Evolutionary conservation across 2,797 vertebrate genomes (phyloP), one percentile per base, ranked within the genome.

Genomic region (Silurus aristotelis): DNA sequence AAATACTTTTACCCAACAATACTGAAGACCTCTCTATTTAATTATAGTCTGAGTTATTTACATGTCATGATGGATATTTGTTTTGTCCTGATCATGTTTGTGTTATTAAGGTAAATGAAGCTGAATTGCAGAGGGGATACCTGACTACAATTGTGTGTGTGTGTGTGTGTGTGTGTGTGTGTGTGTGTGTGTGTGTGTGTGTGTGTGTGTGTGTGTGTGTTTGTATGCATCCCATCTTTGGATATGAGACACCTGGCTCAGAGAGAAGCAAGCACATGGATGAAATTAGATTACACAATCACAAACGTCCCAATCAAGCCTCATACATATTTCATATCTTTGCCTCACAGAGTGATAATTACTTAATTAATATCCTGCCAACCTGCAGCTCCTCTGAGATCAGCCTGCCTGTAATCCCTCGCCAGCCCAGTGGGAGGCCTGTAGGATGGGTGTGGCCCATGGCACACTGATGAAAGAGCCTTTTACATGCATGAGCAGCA

Each of bases 241-340:
- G 43, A 72, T 55, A 58, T 84, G 79, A 83, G 78, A 87, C 93
- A 94, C 92, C 92, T 94, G 91, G 61, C 83, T 89, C 90, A 92
- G 76, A 67, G 83, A 88, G 91, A 84, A 73, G 91, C 46, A 73
- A 88, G 88, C 89, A 83, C 86, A 84, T 68, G 86, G 87, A 90
- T 93, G 90, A 94, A 95, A 95, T 93, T 92, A 93, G 93, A 95
- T 95, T 95, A 95, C 91, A 95, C 93, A 93, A 93, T 94, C 94
- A 93, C 92, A 95, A 95, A 93, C 81, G 89, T 91, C 90, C 93
- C 94, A 94, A 95, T 95, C 92, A 93, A 88, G 85, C 87, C 92
- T 95, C 92, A 95, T 95, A 93, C 92, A 95, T 95, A 95, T 95
- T 95, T 95, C 92, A 95, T 93, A 88, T 88, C 86, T 84, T 88